These are phyloP conservation scores for Melanitta fusca DNA, from an alignment of 2,797 vertebrate species.

Conservation along the genomic window DNA sequence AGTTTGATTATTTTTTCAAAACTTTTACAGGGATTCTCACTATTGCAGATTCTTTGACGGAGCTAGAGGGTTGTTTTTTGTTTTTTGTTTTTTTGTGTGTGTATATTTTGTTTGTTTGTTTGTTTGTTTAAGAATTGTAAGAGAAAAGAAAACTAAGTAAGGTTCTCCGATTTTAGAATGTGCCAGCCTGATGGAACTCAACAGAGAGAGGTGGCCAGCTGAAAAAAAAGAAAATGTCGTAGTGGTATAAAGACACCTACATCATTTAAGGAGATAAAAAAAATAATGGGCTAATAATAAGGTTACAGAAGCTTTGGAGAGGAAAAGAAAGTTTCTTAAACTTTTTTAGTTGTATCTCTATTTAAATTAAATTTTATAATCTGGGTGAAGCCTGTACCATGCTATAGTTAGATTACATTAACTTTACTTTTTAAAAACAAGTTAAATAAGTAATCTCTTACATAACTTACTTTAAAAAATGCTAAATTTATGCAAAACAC, in stretches of 20 bases:
- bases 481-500: background rate
- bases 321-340: background rate
- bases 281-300: background rate
- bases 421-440: background rate
- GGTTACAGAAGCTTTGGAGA: fast-evolving
- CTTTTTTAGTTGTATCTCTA: background rate
- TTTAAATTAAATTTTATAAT: background rate
- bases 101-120: background rate
- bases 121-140: background rate
- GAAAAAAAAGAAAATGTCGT: background rate
- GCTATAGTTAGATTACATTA: background rate
- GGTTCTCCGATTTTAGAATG: background rate
- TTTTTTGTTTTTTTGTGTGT: too few species aligned
- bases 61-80: background rate
- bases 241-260: background rate
- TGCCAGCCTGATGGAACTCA: background rate
- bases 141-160: background rate
- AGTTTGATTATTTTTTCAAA: background rate
- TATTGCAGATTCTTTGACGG: background rate
- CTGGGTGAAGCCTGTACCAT: background rate
- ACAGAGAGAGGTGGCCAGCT: background rate
- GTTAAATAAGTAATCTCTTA: background rate
- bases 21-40: background rate
- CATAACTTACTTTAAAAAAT: background rate
- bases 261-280: background rate